Evolutionary conservation across 2,113 vertebrate genomes (phyloP), one percentile per base, ranked within the genome.

Genomic region (Sturnus vulgaris): DNA sequence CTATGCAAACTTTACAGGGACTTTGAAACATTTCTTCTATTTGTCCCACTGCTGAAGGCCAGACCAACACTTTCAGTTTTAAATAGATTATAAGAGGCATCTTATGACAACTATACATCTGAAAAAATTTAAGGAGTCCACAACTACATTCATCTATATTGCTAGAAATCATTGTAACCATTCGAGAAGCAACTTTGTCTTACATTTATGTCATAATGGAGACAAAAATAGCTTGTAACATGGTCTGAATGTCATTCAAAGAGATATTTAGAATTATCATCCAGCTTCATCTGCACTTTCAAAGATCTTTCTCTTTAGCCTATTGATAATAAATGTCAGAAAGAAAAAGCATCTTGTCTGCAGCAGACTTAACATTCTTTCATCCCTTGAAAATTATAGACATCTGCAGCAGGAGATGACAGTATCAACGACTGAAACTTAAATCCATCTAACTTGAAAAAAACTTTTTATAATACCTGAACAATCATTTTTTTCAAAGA

Each of bases 241-340:
- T 50, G 64, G 39, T 65, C 61, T 70, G 70, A 80, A 96, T 94
- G 90, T 94, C 88, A 96, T 92, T 68, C 95, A 84, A 95, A 97
- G 90, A 96, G 93, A 90, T 97, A 97, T 93, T 97, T 97, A 90
- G 90, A 97, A 97, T 95, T 96, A 97, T 97, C 88, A 79, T 89
- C 88, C 81, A 96, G 76, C 59, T 96, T 93, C 31, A 73, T 98
- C 87, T 94, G 73, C 35, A 27, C 64, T 96, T 97, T 85, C 82
- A 96, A 92, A 97, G 95, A 96, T 96, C 76, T 95, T 94, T 93
- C 93, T 93, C 87, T 98, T 97, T 96, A 93, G 44, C 64, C 68
- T 65, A 18, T 61, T 97, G 97, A 98, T 97, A 98, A 97, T 96
- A 98, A 98, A 98, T 97, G 96, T 96, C 96, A 96, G 75, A 83